Conservation (phyloP, 2,113 vertebrate species). For the Phocoena phocoena region DNA sequence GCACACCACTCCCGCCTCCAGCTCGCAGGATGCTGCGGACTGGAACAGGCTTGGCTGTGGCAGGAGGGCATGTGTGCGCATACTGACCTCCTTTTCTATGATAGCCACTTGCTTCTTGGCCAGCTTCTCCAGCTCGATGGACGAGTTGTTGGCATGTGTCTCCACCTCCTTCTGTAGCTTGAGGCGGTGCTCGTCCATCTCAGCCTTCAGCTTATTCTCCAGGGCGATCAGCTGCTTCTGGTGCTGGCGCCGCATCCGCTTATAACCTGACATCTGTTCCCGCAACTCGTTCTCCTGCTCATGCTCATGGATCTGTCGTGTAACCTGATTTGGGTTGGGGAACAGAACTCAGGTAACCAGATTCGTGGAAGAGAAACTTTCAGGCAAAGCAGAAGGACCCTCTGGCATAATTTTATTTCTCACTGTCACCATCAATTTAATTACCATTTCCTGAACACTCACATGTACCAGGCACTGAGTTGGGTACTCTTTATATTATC, state of each 20-base stretch:
- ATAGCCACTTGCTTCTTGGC: conserved; percentile 96
- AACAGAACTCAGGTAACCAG: conserved; percentile 37
- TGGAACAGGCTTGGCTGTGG: neutral
- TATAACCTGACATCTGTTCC: conserved; percentile 99
- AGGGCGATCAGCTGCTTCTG: conserved; percentile 99
- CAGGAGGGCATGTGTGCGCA: fast-evolving
- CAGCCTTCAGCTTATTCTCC: conserved; percentile 99
- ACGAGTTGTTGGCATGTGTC: conserved; percentile 99
- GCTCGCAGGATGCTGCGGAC: neutral
- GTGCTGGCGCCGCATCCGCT: conserved; percentile 99
- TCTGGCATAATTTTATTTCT: neutral
- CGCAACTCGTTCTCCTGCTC: conserved; percentile 99
- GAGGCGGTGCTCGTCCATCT: conserved; percentile 99
- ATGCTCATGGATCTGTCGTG: conserved; percentile 99
- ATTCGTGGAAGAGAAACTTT: neutral
- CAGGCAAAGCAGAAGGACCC: neutral
- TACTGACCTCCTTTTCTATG: conserved; percentile 96
- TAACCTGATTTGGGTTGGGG: conserved; percentile 87
- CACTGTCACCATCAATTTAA: neutral
- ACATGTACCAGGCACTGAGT: neutral
- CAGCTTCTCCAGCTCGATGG: conserved; percentile 99
- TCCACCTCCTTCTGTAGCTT: conserved; percentile 99
- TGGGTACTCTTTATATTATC: neutral
- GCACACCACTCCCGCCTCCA: neutral
- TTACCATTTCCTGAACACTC: neutral